Conservation (phyloP, 2,797 vertebrate genomes). For the Takifugu rubripes region DNA sequence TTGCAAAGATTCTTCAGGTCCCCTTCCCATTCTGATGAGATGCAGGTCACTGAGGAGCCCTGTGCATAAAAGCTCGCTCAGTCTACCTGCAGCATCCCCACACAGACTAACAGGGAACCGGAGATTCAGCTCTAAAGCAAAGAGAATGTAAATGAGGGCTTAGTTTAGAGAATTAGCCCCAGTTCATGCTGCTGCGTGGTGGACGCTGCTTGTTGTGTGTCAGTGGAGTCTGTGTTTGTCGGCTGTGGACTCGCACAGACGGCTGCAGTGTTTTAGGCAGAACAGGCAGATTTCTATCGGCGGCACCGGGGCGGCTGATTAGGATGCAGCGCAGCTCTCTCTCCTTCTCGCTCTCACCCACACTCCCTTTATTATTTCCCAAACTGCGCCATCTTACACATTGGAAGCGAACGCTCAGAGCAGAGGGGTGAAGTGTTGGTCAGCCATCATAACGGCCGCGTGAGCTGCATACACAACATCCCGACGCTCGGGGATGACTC, state of each 20-base stretch:
- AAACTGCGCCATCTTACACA: constrained; percentile 26
- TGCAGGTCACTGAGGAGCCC: too few relatives aligned
- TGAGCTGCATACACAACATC: constrained; percentile 21
- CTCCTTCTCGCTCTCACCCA: constrained; percentile 14
- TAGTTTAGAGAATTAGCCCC: constrained; percentile 3
- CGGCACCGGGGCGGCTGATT: constrained; percentile 64
- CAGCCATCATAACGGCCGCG: constrained; percentile 39
- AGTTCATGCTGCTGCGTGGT: constrained; percentile 6
- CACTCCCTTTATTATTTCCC: constrained; percentile 1
- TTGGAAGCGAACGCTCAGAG: constrained; percentile 39
- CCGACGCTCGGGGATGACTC: constrained; percentile 5
- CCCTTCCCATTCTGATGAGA: too few relatives aligned
- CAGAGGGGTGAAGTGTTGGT: constrained; percentile 50
- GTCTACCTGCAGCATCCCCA: too few relatives aligned
- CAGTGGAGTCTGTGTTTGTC: constrained; percentile 40
- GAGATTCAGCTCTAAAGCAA: too few relatives aligned
- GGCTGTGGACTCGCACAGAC: constrained; percentile 45
- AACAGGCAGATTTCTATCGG: constrained; percentile 68
- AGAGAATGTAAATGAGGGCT: too few relatives aligned
- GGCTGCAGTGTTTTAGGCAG: constrained; percentile 64
- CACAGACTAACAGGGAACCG: too few relatives aligned
- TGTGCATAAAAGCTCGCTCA: too few relatives aligned
- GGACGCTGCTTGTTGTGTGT: constrained; percentile 43
- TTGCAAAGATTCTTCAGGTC: too few relatives aligned
- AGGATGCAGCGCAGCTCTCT: constrained; percentile 58